These are phyloP conservation scores for Apaloderma vittatum DNA, from an alignment of 2,113 vertebrate species.

Conservation along the genomic window DNA sequence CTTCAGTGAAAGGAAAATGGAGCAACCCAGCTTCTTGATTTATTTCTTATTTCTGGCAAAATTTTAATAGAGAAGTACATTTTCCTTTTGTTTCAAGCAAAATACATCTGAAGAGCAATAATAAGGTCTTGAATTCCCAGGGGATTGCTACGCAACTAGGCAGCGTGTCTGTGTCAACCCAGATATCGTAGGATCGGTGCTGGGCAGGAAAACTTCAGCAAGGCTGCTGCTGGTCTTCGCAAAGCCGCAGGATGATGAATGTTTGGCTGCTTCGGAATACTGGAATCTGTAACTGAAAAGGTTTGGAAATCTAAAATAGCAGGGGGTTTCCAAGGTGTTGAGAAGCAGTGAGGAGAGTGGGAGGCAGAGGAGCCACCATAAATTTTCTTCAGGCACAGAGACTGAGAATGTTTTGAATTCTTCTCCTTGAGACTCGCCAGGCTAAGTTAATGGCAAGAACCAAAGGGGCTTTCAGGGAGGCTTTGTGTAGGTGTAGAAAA, in stretches of 20 bases:
- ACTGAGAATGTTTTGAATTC: not conserved
- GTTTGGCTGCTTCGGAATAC: not conserved
- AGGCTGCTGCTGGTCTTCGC: not conserved
- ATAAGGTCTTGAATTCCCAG: not conserved
- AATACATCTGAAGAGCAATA: not conserved
- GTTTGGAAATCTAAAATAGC: not conserved
- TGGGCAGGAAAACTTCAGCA: not conserved
- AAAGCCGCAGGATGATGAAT: not conserved
- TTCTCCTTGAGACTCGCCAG: not conserved
- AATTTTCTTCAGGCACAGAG: not conserved
- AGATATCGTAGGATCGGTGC: not conserved
- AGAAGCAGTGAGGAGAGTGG: not conserved
- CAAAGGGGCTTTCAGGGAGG: slow-evolving; percentile 14
- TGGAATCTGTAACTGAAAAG: not conserved
- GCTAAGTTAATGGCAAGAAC: not conserved
- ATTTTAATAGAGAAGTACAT: not conserved
- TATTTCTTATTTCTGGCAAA: not conserved
- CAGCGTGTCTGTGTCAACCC: not conserved
- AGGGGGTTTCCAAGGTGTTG: slow-evolving; percentile 17
- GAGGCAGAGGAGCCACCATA: not conserved
- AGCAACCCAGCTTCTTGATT: not conserved
- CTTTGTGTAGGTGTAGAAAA: not conserved
- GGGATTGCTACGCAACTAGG: not conserved
- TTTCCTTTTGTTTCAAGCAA: not conserved
- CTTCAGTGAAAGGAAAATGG: not conserved